Conservation (phyloP, 2,888 invertebrate genomes). For the Phlogophora meticulosa region DNA sequence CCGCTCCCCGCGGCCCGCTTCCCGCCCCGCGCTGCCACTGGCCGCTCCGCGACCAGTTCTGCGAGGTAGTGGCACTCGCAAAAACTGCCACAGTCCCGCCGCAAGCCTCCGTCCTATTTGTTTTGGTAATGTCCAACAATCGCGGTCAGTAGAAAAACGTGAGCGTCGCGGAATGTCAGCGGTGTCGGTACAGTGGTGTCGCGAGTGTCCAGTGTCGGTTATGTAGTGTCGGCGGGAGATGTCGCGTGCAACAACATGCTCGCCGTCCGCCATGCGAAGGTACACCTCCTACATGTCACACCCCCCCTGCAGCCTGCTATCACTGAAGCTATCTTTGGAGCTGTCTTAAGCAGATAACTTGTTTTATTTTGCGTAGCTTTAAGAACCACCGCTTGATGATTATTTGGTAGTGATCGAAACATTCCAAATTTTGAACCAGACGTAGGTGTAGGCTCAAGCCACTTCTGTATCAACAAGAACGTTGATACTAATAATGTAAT, state of each 20-base stretch:
- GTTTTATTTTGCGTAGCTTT: not conserved
- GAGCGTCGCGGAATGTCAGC: constrained; percentile 55
- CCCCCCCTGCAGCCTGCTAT: not conserved
- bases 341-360: not conserved
- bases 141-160: constrained; percentile 60
- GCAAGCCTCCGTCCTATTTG: constrained; percentile 68
- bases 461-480: not conserved
- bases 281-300: constrained; percentile 57
- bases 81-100: constrained; percentile 67
- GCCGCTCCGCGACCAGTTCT: constrained; percentile 60
- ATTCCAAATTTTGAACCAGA: constrained; percentile 5
- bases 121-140: constrained; percentile 69
- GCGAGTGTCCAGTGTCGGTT: constrained; percentile 60
- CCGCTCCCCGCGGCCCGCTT: constrained; percentile 35
- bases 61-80: constrained; percentile 68
- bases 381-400: not conserved
- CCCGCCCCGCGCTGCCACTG: constrained; percentile 25
- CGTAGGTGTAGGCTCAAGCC: constrained; percentile 10
- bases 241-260: constrained; percentile 77
- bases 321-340: not conserved
- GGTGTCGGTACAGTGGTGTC: constrained; percentile 53
- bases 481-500: constrained; percentile 1
- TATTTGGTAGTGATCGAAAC: not conserved
- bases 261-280: constrained; percentile 85
- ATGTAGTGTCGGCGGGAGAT: constrained; percentile 72